Evolutionary conservation across 1,140 invertebrate genomes (phyloP).

Genomic region (Bradynema listronoti): DNA sequence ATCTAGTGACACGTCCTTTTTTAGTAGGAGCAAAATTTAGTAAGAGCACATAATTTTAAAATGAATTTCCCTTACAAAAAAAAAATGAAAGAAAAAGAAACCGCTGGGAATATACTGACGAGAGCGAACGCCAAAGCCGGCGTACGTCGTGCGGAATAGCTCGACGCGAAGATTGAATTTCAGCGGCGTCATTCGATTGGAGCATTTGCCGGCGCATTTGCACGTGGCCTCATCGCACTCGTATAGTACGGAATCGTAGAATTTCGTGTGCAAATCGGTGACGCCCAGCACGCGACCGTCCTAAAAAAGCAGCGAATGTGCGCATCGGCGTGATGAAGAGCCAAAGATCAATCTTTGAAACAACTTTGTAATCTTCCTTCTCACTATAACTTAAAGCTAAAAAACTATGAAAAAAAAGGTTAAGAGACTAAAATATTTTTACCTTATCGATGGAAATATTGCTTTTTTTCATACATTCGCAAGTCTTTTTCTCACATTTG

Average conservation of each 20-base stretch:
- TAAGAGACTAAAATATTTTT: constrained; percentile 14
- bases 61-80: too few relatives aligned
- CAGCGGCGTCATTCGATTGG: constrained; percentile 19
- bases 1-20: background rate
- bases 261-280: background rate
- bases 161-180: constrained; percentile 21
- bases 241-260: constrained; percentile 14
- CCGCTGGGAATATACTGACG: constrained; percentile 27
- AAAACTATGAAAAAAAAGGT: background rate
- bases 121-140: constrained; percentile 27
- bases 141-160: constrained; percentile 24
- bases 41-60: too few relatives aligned
- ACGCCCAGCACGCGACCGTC: constrained; percentile 13
- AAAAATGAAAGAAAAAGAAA: constrained; percentile 3
- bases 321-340: too few relatives aligned
- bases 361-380: too few relatives aligned
- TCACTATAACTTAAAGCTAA: too few relatives aligned
- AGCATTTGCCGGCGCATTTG: constrained; percentile 20
- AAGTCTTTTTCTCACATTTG: constrained; percentile 9
- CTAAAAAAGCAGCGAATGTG: too few relatives aligned
- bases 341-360: too few relatives aligned
- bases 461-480: constrained; percentile 25
- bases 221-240: constrained; percentile 25
- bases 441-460: constrained; percentile 16
- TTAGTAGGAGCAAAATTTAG: too few relatives aligned